Evolutionary conservation across 2,797 vertebrate species (phyloP).

Genomic region (Channallabes apus): DNA sequence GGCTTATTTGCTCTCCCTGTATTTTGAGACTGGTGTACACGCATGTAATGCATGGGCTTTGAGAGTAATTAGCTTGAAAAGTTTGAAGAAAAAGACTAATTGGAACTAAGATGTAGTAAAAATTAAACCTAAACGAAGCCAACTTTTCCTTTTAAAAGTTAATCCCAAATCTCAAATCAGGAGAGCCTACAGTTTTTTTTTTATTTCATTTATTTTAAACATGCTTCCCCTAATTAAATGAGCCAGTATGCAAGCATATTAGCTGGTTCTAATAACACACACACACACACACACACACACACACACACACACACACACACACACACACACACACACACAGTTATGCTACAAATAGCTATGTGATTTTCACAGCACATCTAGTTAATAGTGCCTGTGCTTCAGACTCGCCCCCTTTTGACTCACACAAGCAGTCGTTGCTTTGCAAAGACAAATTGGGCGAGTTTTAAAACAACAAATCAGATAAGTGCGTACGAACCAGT

Average conservation of each 20-base stretch:
- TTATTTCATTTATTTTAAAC: no score
- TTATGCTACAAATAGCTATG: not conserved
- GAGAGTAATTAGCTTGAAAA: no score
- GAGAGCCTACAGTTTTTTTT: not conserved
- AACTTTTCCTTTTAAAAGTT: not conserved
- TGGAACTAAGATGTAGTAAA: not conserved
- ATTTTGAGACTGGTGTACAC: no score
- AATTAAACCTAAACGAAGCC: not conserved
- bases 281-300: not conserved
- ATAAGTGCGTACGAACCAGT: not conserved
- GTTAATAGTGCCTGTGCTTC: not conserved
- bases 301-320: not conserved
- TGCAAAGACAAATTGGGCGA: no score
- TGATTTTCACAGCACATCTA: not conserved
- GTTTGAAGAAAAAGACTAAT: no score
- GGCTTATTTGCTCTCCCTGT: no score
- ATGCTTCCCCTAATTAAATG: not conserved
- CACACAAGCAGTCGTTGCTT: no score
- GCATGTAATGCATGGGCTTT: no score
- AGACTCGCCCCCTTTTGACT: no score
- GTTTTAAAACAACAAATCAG: not conserved
- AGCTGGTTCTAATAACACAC: not conserved
- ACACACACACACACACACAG: not conserved
- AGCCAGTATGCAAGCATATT: not conserved
- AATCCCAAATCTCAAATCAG: not conserved